Percentiles rank a stretch among this genome's conserved stretches.
These are phyloP conservation scores for Scalopus aquaticus DNA, from an alignment of 2,113 vertebrate species.

Conservation along the genomic window DNA sequence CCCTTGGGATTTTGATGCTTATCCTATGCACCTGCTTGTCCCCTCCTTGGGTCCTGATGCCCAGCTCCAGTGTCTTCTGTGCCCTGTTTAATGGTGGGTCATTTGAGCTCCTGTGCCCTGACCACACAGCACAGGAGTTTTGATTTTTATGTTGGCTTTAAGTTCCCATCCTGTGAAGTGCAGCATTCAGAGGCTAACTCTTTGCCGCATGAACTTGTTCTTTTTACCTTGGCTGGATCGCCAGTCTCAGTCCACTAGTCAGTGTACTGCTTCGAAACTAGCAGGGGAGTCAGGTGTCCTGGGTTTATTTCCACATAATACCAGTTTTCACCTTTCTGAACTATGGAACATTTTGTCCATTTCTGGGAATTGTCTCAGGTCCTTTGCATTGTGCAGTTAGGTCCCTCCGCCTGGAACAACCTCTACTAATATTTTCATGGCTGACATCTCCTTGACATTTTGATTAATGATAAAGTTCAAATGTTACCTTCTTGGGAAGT, in stretches of 20 bases:
- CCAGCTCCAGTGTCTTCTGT: background rate
- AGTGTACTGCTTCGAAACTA: background rate
- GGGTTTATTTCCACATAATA: background rate
- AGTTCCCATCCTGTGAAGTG: background rate
- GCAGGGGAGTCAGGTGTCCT: too few relatives aligned
- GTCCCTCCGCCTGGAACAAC: background rate
- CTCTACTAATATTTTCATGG: background rate
- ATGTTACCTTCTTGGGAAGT: background rate
- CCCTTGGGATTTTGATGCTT: background rate
- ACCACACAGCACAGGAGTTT: background rate
- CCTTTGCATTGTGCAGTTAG: accelerated
- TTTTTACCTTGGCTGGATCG: background rate
- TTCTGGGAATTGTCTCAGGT: background rate
- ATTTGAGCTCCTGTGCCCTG: background rate
- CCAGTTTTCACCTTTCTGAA: background rate
- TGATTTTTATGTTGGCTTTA: background rate
- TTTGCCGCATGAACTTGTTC: background rate
- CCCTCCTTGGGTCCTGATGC: background rate
- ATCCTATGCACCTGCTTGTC: background rate
- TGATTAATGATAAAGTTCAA: background rate
- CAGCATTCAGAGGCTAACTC: background rate
- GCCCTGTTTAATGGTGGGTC: background rate
- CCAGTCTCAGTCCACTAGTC: background rate
- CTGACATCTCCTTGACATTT: background rate
- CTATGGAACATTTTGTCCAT: background rate